Evolutionary conservation across 2,888 invertebrate species (phyloP).

Genomic region (Aleiodes leptofemur): DNA sequence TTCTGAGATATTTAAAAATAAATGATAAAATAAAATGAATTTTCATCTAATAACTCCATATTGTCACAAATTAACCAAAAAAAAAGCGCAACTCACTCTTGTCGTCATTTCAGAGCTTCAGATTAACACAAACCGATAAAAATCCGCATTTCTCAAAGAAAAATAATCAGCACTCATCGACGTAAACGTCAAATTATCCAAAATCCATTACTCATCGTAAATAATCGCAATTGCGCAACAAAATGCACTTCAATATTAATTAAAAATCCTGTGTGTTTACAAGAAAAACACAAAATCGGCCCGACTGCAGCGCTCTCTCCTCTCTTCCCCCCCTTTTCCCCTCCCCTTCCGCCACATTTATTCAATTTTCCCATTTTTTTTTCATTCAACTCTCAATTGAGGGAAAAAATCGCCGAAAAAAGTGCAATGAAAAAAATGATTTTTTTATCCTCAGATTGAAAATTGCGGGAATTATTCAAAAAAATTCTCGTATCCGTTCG

Average conservation of each 20-base stretch:
- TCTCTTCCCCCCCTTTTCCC: too few relatives aligned
- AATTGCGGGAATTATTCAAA: too few relatives aligned
- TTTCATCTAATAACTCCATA: not conserved
- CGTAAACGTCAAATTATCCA: not conserved
- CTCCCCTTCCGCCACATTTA: too few relatives aligned
- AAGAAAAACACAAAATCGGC: not conserved
- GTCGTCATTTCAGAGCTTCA: slow-evolving; percentile 6
- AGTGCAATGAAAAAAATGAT: too few relatives aligned
- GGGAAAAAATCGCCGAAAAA: too few relatives aligned
- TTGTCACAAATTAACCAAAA: not conserved
- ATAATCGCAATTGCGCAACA: slow-evolving; percentile 1
- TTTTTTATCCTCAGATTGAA: too few relatives aligned
- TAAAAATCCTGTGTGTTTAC: not conserved
- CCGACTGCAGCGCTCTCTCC: too few relatives aligned
- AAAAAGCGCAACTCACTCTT: slow-evolving; percentile 16
- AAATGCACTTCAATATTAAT: slow-evolving; percentile 12
- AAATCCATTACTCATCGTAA: not conserved
- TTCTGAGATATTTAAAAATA: too few relatives aligned
- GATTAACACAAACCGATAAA: not conserved
- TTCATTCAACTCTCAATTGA: too few relatives aligned
- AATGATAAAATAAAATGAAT: too few relatives aligned
- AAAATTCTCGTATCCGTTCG: too few relatives aligned
- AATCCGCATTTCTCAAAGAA: not conserved
- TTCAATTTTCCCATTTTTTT: too few relatives aligned
- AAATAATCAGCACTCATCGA: not conserved